Evolutionary conservation across 1,140 invertebrate species (phyloP).

Genomic region (Cyrtorhinus lividipennis): DNA sequence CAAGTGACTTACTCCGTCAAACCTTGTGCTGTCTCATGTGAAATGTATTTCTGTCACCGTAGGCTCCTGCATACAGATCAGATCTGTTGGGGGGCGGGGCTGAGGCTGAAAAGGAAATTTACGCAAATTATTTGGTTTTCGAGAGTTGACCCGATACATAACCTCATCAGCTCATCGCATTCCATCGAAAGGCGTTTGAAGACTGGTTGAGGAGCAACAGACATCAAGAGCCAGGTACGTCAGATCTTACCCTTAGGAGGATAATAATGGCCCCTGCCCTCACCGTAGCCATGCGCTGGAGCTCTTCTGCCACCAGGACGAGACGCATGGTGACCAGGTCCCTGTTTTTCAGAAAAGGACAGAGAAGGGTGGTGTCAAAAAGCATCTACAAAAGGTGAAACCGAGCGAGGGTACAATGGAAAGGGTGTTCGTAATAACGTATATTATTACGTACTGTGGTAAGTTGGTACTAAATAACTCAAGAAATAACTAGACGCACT

Average conservation of each 20-base stretch:
- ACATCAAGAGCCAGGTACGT: no score
- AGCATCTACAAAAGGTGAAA: no score
- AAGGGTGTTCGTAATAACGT: no score
- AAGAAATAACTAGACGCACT: no score
- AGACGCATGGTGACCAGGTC: conserved; percentile 11
- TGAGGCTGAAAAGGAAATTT: conserved; percentile 22
- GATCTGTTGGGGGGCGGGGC: conserved; percentile 23
- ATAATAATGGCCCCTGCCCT: conserved; percentile 57
- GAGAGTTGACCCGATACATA: no score
- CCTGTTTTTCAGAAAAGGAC: conserved; percentile 5
- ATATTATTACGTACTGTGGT: no score
- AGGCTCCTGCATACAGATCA: conserved; percentile 24
- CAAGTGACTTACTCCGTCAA: conserved; percentile 22
- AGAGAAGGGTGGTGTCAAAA: not conserved
- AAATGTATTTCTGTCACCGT: conserved; percentile 24
- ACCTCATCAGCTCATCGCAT: no score
- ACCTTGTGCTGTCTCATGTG: conserved; percentile 27
- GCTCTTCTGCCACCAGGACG: conserved; percentile 31
- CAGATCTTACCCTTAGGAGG: conserved; percentile 47
- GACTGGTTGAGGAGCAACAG: no score
- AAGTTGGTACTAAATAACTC: no score
- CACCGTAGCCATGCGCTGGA: conserved; percentile 49
- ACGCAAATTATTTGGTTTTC: no score
- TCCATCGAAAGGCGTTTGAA: no score
- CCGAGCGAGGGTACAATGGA: no score